Conservation (phyloP, 2,113 vertebrate species). For the western clawed frog (Xenopus tropicalis) region DNA sequence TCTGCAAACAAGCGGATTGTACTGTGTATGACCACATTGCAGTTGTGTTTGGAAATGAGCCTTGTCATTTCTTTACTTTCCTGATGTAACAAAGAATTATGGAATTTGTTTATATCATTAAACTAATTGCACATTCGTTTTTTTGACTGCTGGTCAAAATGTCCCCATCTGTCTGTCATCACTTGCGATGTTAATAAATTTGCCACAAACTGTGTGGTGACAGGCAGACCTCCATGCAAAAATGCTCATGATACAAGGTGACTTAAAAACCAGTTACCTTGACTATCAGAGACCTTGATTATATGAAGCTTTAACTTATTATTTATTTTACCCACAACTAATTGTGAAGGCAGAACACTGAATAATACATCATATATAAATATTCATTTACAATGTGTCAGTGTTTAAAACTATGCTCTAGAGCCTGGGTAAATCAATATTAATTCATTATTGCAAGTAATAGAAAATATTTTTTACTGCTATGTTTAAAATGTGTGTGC, state of each 20-base stretch:
- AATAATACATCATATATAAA: slow-evolving; percentile 57
- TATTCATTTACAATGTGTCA: slow-evolving; percentile 53
- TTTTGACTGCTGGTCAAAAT: too few relatives aligned
- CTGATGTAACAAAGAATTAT: too few relatives aligned
- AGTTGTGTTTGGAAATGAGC: too few relatives aligned
- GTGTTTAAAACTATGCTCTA: slow-evolving; percentile 63
- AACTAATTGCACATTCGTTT: too few relatives aligned
- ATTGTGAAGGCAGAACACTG: slow-evolving; percentile 54
- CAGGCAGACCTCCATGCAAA: too few relatives aligned
- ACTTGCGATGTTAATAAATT: too few relatives aligned
- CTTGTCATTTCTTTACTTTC: too few relatives aligned
- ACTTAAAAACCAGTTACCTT: slow-evolving; percentile 10
- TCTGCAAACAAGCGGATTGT: too few relatives aligned
- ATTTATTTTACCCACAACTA: slow-evolving; percentile 61
- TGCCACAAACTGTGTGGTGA: background rate
- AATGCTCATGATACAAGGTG: background rate
- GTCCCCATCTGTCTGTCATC: too few relatives aligned
- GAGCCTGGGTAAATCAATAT: slow-evolving; percentile 66
- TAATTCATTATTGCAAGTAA: slow-evolving; percentile 60
- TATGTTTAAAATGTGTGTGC: slow-evolving; percentile 47
- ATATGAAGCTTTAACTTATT: slow-evolving; percentile 51
- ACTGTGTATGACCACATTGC: too few relatives aligned
- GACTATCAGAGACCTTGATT: slow-evolving; percentile 9
- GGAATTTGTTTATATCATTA: too few relatives aligned
- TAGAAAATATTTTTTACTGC: slow-evolving; percentile 58